Conservation (phyloP, 2,888 invertebrate species). For the Tanypteryx hageni region DNA sequence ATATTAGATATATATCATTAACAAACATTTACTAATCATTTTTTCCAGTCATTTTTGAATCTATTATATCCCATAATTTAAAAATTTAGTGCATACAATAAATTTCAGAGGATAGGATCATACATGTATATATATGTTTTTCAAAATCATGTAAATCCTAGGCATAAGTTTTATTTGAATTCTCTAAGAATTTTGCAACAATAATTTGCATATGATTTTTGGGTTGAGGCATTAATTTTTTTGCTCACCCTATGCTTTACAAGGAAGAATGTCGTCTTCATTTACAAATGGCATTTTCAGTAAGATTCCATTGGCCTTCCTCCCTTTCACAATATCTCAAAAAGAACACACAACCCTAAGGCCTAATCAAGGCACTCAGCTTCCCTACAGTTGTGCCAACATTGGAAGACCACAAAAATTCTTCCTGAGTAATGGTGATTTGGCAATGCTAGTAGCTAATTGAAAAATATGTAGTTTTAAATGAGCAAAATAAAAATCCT, state of each 20-base stretch:
- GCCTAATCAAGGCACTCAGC: conserved; percentile 52
- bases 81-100: background rate
- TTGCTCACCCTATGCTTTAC: conserved; percentile 25
- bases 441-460: conserved; percentile 38
- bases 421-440: conserved; percentile 55
- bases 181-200: conserved; percentile 17
- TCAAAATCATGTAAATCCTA: background rate
- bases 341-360: conserved; percentile 22
- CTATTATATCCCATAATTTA: background rate
- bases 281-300: background rate
- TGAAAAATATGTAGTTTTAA: conserved; percentile 10
- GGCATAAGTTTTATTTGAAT: background rate
- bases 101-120: conserved; percentile 34
- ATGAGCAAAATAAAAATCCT: conserved; percentile 6
- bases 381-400: conserved; percentile 43
- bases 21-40: conserved; percentile 27
- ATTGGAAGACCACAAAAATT: conserved; percentile 51
- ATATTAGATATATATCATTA: conserved; percentile 30
- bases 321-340: background rate
- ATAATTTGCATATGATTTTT: background rate
- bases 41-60: background rate
- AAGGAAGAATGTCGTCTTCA: conserved; percentile 24
- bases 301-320: conserved; percentile 37
- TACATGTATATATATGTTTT: background rate
- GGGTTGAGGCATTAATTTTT: background rate